Conservation (phyloP, 2,888 invertebrate species). For the Stenichneumon culpator region DNA sequence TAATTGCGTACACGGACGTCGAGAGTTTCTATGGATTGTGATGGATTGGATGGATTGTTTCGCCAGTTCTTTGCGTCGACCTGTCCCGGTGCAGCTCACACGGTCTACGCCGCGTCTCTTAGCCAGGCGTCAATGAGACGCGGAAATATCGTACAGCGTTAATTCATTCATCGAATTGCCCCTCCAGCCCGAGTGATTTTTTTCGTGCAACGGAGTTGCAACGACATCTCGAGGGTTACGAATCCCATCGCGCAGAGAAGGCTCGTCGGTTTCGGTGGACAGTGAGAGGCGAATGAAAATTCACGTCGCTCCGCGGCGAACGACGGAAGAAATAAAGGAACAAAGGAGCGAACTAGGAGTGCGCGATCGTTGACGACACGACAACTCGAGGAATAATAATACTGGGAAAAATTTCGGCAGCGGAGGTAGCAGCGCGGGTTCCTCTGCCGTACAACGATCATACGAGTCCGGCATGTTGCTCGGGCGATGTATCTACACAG, state of each 20-base stretch:
- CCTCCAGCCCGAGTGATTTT: not conserved
- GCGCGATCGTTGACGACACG: not conserved
- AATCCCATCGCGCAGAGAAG: not conserved
- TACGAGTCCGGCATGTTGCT: slow-evolving; percentile 17
- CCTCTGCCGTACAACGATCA: not conserved
- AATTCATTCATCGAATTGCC: not conserved
- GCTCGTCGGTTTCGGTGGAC: not conserved
- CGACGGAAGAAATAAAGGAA: slow-evolving; percentile 4
- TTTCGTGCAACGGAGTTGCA: not conserved
- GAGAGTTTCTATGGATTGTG: not conserved
- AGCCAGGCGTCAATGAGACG: not conserved
- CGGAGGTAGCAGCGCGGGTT: not conserved
- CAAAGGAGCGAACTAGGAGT: not conserved
- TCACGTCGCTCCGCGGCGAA: slow-evolving; percentile 42
- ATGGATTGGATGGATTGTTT: not conserved
- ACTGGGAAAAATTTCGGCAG: slow-evolving; percentile 56
- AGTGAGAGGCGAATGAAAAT: slow-evolving; percentile 50
- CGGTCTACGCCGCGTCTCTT: not conserved
- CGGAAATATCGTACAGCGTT: not conserved
- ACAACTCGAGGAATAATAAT: slow-evolving; percentile 34
- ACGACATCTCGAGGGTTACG: not conserved
- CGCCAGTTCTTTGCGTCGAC: not conserved
- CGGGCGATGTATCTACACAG: slow-evolving; percentile 19
- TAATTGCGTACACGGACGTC: slow-evolving; percentile 3
- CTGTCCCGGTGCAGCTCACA: not conserved